Conservation (phyloP, 2,797 vertebrate genomes). For the Mionectes olivaceus region DNA sequence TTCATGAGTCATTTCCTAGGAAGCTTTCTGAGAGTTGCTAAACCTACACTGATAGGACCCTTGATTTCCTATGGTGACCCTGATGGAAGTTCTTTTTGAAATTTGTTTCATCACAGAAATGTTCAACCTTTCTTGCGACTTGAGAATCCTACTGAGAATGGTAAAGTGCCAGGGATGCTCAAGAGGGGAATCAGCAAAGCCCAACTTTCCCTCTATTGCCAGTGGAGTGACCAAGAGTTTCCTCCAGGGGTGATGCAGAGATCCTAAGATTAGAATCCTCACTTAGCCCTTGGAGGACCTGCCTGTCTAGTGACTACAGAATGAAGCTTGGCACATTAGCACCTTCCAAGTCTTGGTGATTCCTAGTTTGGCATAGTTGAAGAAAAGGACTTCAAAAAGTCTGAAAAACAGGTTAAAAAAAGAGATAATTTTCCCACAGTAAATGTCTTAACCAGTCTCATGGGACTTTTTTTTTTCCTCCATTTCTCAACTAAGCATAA, state of each 20-base stretch:
- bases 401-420: not conserved
- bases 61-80: not conserved
- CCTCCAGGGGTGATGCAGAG: not conserved
- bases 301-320: not conserved
- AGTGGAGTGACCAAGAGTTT: not conserved
- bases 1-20: not conserved
- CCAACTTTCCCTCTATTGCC: not conserved
- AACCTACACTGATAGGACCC: fast-evolving
- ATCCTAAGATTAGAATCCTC: not conserved
- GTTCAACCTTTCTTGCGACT: not conserved
- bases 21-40: not conserved
- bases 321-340: not conserved
- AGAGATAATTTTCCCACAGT: not conserved
- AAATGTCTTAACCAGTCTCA: not conserved
- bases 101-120: not conserved
- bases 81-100: not conserved
- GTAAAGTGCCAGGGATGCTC: not conserved
- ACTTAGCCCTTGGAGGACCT: not conserved
- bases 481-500: not conserved
- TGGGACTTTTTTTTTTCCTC: not conserved
- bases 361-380: not conserved
- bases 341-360: not conserved
- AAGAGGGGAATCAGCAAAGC: not conserved
- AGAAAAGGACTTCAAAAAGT: not conserved
- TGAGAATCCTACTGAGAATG: not conserved